Evolutionary conservation across 2,113 vertebrate genomes (phyloP).

Genomic region (Thinocorus orbignyianus): DNA sequence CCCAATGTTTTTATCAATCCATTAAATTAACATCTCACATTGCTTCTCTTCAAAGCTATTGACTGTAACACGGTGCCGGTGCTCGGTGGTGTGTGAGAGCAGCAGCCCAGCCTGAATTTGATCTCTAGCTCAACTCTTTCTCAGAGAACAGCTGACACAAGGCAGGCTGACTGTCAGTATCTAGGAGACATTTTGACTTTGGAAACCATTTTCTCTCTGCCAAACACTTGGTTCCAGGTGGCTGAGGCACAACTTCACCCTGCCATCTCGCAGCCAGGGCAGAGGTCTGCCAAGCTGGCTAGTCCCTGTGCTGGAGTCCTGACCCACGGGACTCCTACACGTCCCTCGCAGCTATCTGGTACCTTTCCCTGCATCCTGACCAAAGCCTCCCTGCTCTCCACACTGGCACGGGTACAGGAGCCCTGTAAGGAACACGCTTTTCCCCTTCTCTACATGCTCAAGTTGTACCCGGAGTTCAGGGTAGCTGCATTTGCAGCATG

Average conservation of each 20-base stretch:
- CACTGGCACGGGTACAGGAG: accelerated
- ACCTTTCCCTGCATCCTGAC: background rate
- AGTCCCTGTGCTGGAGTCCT: background rate
- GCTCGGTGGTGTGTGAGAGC: background rate
- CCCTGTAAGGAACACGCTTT: background rate
- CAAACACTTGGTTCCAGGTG: conserved; percentile 15
- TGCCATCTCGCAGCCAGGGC: background rate
- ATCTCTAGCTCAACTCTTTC: conserved; percentile 28
- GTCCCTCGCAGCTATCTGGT: background rate
- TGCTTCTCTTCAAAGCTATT: background rate
- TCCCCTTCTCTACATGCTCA: background rate
- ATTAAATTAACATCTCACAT: background rate
- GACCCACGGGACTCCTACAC: accelerated
- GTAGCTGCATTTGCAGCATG: background rate
- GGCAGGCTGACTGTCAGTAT: conserved; percentile 15
- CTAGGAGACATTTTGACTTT: conserved; percentile 64
- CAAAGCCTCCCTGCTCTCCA: background rate
- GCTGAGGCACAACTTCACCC: background rate
- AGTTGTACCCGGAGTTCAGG: background rate
- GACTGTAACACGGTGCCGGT: background rate
- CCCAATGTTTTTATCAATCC: background rate
- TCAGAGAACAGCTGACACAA: background rate
- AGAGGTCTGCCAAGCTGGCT: background rate
- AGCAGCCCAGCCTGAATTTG: conserved; percentile 2
- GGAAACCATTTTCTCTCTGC: conserved; percentile 66